Base-by-base conservation (phyloP, 2,797 vertebrate species). In the Remorina albescens region DNA sequence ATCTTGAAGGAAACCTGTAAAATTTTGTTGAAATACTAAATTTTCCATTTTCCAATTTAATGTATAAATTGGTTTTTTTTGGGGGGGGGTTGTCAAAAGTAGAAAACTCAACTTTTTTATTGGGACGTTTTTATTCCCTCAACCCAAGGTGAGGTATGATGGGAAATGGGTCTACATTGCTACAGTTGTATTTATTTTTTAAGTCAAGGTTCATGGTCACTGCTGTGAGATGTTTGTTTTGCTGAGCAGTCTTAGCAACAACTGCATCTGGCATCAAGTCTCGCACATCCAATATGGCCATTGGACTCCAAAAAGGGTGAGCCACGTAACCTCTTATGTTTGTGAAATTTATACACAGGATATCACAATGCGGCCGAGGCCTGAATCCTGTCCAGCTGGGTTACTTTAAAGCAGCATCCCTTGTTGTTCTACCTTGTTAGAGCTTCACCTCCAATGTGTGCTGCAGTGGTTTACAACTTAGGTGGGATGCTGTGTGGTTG, bases 341-440 rank as follows among this genome's bases (percentile, higher is more conserved):
- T 59, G 68, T 3, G 10, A 70, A 59, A 58, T 70, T 79, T 70
- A 72, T 80, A 59, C 41, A 37, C 23, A 25, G 58, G 42, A 65
- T 56, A 71, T 80, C 6, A 58, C 67, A 74, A 75, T 58, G 46
- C 34, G 42, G 39, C 37, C 5, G 25, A 64, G 19, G 30, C 44
- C 51, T 74, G 80, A 72, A 61, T 4, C 2, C 42, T 18, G 59
- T 85, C 70, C 67, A 75, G 53, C 28, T 79, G 68, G 65, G 74
- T 74, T 67, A 76, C 65, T 69, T 84, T 54, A 81, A 78, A 36
- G 46, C 60, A 46, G 34, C 23, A 26, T 71, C 60, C 72, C 30
- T 67, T 37, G 68, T 87, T 41, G 46, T 67, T 67, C 75, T 63
- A 72, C 60, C 79, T 75, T 65, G 71, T 82, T 54, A 73, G 68